Evolutionary conservation across 2,113 vertebrate genomes (phyloP).

Genomic region (Anseranas semipalmata): DNA sequence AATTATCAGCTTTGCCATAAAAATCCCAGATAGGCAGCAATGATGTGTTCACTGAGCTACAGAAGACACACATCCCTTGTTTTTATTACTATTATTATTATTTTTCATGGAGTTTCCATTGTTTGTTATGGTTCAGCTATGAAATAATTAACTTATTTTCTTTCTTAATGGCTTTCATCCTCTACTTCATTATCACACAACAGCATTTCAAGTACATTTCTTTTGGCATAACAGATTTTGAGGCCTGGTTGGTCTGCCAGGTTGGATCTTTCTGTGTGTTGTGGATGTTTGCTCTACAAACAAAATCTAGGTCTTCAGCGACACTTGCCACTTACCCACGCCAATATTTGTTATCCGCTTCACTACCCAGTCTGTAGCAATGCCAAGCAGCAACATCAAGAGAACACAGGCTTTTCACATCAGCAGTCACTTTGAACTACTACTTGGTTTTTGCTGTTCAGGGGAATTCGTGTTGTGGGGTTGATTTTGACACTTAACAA

Average conservation of each 20-base stretch:
- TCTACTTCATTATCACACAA: neutral
- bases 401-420: constrained; percentile 41
- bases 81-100: neutral
- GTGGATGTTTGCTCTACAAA: constrained; percentile 34
- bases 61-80: neutral
- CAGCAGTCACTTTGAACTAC: constrained; percentile 38
- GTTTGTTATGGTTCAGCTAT: neutral
- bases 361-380: neutral
- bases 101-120: neutral
- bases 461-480: neutral
- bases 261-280: constrained; percentile 41
- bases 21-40: neutral
- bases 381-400: constrained; percentile 43
- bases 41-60: neutral
- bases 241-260: constrained; percentile 15
- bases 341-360: constrained; percentile 60
- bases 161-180: neutral
- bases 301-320: constrained; percentile 60
- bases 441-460: neutral
- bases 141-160: neutral
- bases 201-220: constrained; percentile 8
- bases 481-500: neutral
- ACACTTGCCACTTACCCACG: constrained; percentile 62
- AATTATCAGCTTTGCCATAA: neutral
- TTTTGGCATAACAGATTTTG: neutral